Percentiles rank a stretch among this genome's conserved stretches.
phyloP scores from a whole-genome alignment of 2,797 vertebrate genomes.

The Pelobates cultripes region DNA sequence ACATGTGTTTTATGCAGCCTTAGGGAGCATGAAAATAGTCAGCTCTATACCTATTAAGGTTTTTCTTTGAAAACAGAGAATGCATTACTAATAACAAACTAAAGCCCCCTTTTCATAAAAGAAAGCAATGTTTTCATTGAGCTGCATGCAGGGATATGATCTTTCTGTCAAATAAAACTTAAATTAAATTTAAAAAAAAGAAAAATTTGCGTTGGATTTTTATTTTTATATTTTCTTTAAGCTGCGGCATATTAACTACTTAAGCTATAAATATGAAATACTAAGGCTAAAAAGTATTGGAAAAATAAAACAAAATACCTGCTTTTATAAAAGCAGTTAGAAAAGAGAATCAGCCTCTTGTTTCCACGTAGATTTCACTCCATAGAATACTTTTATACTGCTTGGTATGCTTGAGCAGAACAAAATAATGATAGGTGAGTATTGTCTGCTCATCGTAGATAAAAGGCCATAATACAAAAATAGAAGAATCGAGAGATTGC shows the following conservation, averaged over 20 bases:
- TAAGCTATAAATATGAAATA: not conserved
- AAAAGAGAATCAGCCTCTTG: constrained; percentile 16
- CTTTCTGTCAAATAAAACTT: constrained; percentile 36
- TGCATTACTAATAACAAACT: constrained; percentile 51
- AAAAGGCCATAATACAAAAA: constrained; percentile 85
- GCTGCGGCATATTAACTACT: constrained; percentile 16
- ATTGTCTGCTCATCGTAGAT: constrained; percentile 85
- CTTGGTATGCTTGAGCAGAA: constrained; percentile 66
- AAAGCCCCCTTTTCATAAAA: constrained; percentile 47
- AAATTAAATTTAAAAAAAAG: not conserved
- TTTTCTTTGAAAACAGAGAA: constrained; percentile 37
- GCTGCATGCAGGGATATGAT: constrained; percentile 36
- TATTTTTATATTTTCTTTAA: constrained; percentile 16
- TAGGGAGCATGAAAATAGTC: constrained; percentile 46
- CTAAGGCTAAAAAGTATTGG: too few relatives aligned
- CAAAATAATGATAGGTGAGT: constrained; percentile 66
- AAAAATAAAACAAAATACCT: not conserved
- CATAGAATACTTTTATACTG: constrained; percentile 59
- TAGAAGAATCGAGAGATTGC: constrained; percentile 74
- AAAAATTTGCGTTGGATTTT: constrained; percentile 11
- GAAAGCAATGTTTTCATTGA: constrained; percentile 43
- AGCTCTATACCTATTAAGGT: constrained; percentile 48
- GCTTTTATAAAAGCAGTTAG: constrained; percentile 27
- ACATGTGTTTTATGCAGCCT: constrained; percentile 46
- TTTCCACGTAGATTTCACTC: constrained; percentile 55